Evolutionary conservation across 2,888 invertebrate genomes (phyloP), one percentile per base, ranked within the genome.

Genomic region (Phlogophora meticulosa): DNA sequence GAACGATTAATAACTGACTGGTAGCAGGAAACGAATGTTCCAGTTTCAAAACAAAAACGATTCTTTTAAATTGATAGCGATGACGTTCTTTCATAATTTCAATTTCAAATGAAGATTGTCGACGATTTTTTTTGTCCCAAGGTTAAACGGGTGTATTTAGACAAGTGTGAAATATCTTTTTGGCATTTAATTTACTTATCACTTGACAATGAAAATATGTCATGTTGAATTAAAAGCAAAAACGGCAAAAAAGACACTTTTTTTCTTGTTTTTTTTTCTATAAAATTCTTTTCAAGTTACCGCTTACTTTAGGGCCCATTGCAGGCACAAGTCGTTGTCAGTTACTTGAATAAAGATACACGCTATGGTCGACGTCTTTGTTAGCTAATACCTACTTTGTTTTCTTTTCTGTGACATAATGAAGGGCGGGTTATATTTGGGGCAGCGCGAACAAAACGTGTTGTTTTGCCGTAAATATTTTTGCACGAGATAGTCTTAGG

Each of bases 361-460:
- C 46, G 38, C 7, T 45, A 15, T 76, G 75, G 68, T 70, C 66
- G 69, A 49, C 51, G 79, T 59, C 69, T 81, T 66, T 83, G 73
- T 73, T 79, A 83, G 45, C 42, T 72, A 75, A 83, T 72, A 79
- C 59, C 64, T 62, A 65, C 56, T 66, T 63, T 59, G 45, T 75
- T 64, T 56, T 65, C 42, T 60, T 71, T 49, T 61, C 58, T 60
- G 22, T 60, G 61, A 65, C 46, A 67, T 77, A 80, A 84, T 68
- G 57, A 81, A 71, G 48, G 69, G 38, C 4, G 43, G 28, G 38
- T 28, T 67, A 68, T 57, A 79, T 72, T 76, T 28, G 60, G 52
- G 24, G 61, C 38, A 58, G 56, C 28, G 36, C 15, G 20, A 64
- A 74, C 20, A 46, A 32, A 45, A 58, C 46, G 49, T 76, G 45